Evolutionary conservation across 1,140 invertebrate species (phyloP).

Genomic region (Sminthurinus signatus): DNA sequence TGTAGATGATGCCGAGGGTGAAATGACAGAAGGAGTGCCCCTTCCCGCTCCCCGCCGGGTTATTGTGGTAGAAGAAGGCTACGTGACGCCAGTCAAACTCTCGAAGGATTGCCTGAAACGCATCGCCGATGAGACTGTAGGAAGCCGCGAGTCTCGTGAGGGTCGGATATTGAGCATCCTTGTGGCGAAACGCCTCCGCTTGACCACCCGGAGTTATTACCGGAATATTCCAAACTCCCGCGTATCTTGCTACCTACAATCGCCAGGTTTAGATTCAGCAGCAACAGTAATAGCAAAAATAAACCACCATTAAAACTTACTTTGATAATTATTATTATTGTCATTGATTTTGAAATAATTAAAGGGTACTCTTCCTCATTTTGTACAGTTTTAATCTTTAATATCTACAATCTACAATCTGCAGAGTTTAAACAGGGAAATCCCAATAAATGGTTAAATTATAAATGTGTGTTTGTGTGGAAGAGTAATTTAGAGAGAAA

Average conservation of each 20-base stretch:
- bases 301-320: no score
- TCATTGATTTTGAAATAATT: no score
- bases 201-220: constrained; percentile 66
- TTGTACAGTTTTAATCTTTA: no score
- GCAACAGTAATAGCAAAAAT: no score
- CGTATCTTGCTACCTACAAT: constrained; percentile 79
- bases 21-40: constrained; percentile 67
- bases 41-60: constrained; percentile 46
- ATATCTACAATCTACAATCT: no score
- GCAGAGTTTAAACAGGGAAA: no score
- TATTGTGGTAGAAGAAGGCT: constrained; percentile 65
- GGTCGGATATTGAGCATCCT: constrained; percentile 60
- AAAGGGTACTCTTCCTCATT: no score
- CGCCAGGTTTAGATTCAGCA: no score
- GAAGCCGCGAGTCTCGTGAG: constrained; percentile 53
- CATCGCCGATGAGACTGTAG: constrained; percentile 50
- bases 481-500: no score
- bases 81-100: constrained; percentile 65
- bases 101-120: constrained; percentile 59
- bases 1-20: constrained; percentile 61
- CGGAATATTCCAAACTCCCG: constrained; percentile 79
- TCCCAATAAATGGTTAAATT: no score
- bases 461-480: no score
- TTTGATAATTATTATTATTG: no score
- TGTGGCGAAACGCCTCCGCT: constrained; percentile 68